These are phyloP conservation scores for Tholera decimalis DNA, from an alignment of 2,888 invertebrate species.

Conservation along the genomic window DNA sequence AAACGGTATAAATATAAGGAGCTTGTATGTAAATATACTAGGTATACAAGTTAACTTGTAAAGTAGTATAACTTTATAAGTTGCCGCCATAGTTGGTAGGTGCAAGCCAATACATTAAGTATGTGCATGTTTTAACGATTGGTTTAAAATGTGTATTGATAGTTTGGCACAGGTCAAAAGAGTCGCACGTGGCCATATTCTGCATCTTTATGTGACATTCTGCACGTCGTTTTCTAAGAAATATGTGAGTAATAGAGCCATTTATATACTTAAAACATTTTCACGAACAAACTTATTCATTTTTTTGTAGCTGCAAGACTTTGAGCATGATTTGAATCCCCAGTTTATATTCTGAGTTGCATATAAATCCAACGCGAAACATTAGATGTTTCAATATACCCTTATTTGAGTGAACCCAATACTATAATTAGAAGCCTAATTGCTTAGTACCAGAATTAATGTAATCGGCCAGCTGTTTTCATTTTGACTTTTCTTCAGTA, in stretches of 20 bases:
- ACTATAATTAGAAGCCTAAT: no score
- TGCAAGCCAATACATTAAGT: constrained; percentile 12
- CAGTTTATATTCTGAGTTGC: not conserved
- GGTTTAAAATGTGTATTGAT: constrained; percentile 30
- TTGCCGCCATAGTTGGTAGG: not conserved
- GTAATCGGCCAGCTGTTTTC: no score
- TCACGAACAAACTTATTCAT: constrained; percentile 21
- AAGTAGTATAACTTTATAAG: no score
- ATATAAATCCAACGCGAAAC: not conserved
- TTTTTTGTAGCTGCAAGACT: constrained; percentile 33
- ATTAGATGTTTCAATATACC: not conserved
- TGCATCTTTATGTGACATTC: constrained; percentile 17
- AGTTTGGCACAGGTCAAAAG: constrained; percentile 41
- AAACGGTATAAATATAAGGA: no score
- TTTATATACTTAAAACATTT: constrained; percentile 41
- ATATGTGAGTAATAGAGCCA: constrained; percentile 30
- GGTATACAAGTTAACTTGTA: no score
- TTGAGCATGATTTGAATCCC: constrained; percentile 10
- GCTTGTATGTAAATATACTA: not conserved
- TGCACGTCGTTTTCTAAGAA: constrained; percentile 52
- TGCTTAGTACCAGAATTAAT: no score
- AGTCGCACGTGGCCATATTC: constrained; percentile 50
- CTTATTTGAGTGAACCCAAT: not conserved
- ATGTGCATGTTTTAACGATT: constrained; percentile 47
- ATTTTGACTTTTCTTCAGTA: no score